Base-by-base conservation (phyloP, 2,888 invertebrate genomes). In the Glyphotaelius pellucidus region DNA sequence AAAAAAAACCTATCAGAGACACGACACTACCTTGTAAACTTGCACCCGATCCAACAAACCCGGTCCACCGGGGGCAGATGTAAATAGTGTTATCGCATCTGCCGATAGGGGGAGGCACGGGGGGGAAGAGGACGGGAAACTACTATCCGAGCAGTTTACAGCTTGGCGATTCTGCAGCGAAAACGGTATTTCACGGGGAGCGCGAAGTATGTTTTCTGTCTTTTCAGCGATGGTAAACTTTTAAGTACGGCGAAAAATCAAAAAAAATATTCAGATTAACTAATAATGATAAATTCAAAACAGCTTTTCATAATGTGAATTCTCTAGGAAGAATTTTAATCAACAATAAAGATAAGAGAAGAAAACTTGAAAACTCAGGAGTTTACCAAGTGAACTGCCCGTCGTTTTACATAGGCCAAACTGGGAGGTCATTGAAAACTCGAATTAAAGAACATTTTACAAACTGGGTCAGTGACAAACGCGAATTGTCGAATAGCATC, bases 31-130 rank as follows among this genome's bases (percentile, higher is more conserved):
- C 47, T 81, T 81, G 81, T 81, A 81, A 31, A 32, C 31, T 14
- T 31, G 30, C 81, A 81, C 81, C 31, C 31, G 32, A 31, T 81
- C 81, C 81, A 31, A 12, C 80, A 30, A 31, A 12, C 31, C 4
- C n/a, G 30, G 14, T 80, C 80, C 31, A 19, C 32, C 2, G 81
- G 81, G 81, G 81, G 81, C 81, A 81, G 81, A 81, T 81, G 32
- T 81, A 31, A 81, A 81, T 32, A 31, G 81, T 81, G 30, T 81
- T 31, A 81, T 81, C 81, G 81, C 81, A 67, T 67, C 67, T 67
- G 67, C 67, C 67, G 67, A 67, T 81, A 32, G 81, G 81, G 31
- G 81, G 14, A 32, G 32, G 30, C 9, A 3, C 9, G 9, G 31
- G 81, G 31, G n/a, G 81, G 32, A 32, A 81, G 31, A 81, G 32